Percentiles rank a stretch among this genome's conserved stretches.
Evolutionary conservation across 2,113 vertebrate species (phyloP).

Genomic region (Ibidorhyncha struthersii): DNA sequence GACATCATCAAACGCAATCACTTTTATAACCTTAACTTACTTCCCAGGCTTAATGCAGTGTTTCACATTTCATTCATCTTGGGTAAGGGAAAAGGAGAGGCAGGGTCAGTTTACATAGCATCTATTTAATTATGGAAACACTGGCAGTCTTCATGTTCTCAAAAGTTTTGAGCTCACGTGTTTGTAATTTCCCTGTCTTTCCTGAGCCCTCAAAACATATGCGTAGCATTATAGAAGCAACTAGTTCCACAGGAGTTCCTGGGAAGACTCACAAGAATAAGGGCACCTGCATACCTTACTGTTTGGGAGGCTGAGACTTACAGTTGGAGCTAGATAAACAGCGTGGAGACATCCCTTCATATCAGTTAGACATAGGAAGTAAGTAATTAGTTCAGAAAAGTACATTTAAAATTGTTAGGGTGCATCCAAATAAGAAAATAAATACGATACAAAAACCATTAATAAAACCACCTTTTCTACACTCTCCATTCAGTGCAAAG

Average conservation of each 20-base stretch:
- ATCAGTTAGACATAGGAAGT: not conserved
- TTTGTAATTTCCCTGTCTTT: slow-evolving; percentile 16
- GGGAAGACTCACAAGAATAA: not conserved
- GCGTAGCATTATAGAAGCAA: not conserved
- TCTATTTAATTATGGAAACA: not conserved
- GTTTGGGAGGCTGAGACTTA: not conserved
- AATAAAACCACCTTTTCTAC: not conserved
- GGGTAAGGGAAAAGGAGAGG: not conserved
- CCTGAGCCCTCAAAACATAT: not conserved
- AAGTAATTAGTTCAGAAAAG: not conserved
- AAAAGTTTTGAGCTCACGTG: not conserved
- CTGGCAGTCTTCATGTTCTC: not conserved
- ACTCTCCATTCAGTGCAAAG: not conserved
- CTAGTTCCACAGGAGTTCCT: not conserved
- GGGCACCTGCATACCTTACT: not conserved
- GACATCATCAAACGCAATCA: not conserved
- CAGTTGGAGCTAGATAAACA: not conserved
- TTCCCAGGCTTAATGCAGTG: not conserved
- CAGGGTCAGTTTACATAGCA: not conserved
- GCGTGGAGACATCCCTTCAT: not conserved
- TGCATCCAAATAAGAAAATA: not conserved
- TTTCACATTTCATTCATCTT: not conserved
- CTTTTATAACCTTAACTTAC: not conserved
- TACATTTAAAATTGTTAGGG: not conserved
- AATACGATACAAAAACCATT: not conserved